These are phyloP conservation scores for Poeciliopsis retropinna DNA, from an alignment of 2,113 vertebrate genomes.

Conservation along the genomic window DNA sequence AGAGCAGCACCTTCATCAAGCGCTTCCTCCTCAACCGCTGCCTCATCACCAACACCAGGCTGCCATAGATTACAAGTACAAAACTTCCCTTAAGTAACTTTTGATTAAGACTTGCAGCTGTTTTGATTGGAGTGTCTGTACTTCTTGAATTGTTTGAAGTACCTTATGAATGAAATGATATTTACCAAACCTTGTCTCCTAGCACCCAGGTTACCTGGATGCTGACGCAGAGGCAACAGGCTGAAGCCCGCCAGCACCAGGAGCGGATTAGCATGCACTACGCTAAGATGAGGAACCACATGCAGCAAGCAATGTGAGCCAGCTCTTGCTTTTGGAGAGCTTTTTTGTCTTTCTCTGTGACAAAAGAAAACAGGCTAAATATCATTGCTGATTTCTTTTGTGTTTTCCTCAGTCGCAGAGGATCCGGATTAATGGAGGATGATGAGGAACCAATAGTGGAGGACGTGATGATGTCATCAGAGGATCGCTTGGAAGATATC, in stretches of 20 bases:
- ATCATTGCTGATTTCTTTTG: not conserved
- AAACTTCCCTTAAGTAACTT: not conserved
- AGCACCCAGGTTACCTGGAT: conserved; percentile 99
- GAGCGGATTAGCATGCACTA: conserved; percentile 92
- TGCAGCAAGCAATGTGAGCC: conserved; percentile 94
- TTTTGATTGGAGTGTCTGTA: not conserved
- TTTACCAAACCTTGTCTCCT: conserved; percentile 2
- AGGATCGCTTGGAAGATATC: conserved; percentile 95
- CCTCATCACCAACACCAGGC: conserved; percentile 79
- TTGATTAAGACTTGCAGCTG: not conserved
- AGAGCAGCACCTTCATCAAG: conserved; percentile 78
- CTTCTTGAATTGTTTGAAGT: conserved; percentile 1
- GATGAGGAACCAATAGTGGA: conserved; percentile 98
- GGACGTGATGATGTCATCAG: conserved; percentile 99
- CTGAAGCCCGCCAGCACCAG: conserved; percentile 91
- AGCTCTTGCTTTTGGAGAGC: not conserved
- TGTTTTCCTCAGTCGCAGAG: conserved; percentile 84
- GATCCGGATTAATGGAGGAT: conserved; percentile 95
- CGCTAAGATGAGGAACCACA: conserved; percentile 95
- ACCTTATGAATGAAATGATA: not conserved
- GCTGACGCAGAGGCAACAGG: conserved; percentile 95
- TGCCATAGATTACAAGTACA: conserved; percentile 94
- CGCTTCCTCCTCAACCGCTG: conserved; percentile 71
- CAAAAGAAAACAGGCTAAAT: not conserved
- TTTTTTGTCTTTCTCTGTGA: not conserved